Base-by-base conservation (phyloP, 2,797 vertebrate genomes). In the Sebastiscus albofasciatus region DNA sequence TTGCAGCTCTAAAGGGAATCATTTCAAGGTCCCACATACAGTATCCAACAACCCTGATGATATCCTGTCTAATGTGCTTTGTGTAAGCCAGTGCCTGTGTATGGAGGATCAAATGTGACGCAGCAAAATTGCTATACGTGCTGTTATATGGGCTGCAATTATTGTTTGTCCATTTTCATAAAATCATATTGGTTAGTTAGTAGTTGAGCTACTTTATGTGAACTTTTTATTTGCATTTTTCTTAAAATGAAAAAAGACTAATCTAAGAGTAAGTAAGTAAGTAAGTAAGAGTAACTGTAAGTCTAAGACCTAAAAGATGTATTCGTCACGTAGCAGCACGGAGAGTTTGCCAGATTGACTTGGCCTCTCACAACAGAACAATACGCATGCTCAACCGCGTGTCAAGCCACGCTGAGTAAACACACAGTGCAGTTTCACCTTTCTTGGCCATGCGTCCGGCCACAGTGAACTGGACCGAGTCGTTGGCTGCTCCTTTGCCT, bases 391-490 rank as follows among this genome's bases (percentile, higher is more conserved):
- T 22, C 26, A 2, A 3, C 27, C 39, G 24, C 1, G 4, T 33
- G 34, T 39, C 24, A n/a, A 14, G 8, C 8, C 18, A 31, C 3
- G 16, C 0, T 11, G 52, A 66, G 8, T 11, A 13, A 39, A 29
- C 36, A 4, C 33, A 83, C 24, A 85, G 8, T 27, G 65, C 29
- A 4, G 22, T 1, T 46, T 29, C 64, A 96, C 96, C 96, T 95
- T 60, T 96, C 91, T 91, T 96, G 62, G 96, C 96, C 96, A 96
- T 96, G 72, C 96, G 95, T 76, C 96, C 96, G 2, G 96, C 96
- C 31, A 97, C 96, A 1, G 96, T 96, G 92, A 96, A 96, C 94
- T 97, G 96, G 13, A 80, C 61, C 0, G 96, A 96, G 91, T 97
- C 96, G 6, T 97, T 97, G 86, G 94, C 94, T 24, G 96, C 96